Percentiles rank a stretch among this genome's conserved stretches.
Evolutionary conservation across 2,888 invertebrate species (phyloP).

Genomic region (Lasioglossum pauxillum): DNA sequence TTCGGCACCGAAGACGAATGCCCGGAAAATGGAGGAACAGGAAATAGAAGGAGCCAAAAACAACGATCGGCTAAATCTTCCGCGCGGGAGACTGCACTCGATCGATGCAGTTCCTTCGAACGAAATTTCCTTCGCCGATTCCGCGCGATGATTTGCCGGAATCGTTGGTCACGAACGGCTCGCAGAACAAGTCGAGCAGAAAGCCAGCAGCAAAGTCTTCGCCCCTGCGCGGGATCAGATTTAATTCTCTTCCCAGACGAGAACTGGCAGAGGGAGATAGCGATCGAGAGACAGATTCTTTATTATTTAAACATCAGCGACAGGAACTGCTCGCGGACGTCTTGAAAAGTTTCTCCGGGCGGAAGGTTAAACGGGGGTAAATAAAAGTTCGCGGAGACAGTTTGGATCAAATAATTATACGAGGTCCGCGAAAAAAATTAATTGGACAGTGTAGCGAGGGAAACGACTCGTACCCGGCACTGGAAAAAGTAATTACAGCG

Average conservation of each 20-base stretch:
- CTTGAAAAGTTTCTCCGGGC: neutral
- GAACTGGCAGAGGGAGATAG: neutral
- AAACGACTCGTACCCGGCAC: neutral
- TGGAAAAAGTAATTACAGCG: conserved; percentile 22
- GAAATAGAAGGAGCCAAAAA: conserved; percentile 53
- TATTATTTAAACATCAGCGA: conserved; percentile 23
- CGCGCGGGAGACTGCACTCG: conserved; percentile 17
- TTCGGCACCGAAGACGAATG: conserved; percentile 57
- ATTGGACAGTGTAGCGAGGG: conserved; percentile 20
- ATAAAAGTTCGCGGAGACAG: conserved; percentile 11
- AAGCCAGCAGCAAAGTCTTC: neutral
- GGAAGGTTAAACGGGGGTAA: neutral
- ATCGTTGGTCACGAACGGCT: conserved; percentile 9
- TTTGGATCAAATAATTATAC: conserved; percentile 23
- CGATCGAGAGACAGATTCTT: neutral
- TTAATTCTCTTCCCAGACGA: neutral
- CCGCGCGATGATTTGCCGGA: conserved; percentile 15
- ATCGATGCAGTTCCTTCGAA: conserved; percentile 44
- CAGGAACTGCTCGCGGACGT: neutral
- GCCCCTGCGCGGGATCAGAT: neutral
- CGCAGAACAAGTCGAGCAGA: neutral
- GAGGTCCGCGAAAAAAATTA: conserved; percentile 35
- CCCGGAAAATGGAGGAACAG: conserved; percentile 47
- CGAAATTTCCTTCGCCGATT: conserved; percentile 38
- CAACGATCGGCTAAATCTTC: conserved; percentile 53